Percentiles rank a stretch among this genome's conserved stretches.
These are phyloP conservation scores for Sylvietta virens DNA, from an alignment of 2,113 vertebrate genomes.

Conservation along the genomic window DNA sequence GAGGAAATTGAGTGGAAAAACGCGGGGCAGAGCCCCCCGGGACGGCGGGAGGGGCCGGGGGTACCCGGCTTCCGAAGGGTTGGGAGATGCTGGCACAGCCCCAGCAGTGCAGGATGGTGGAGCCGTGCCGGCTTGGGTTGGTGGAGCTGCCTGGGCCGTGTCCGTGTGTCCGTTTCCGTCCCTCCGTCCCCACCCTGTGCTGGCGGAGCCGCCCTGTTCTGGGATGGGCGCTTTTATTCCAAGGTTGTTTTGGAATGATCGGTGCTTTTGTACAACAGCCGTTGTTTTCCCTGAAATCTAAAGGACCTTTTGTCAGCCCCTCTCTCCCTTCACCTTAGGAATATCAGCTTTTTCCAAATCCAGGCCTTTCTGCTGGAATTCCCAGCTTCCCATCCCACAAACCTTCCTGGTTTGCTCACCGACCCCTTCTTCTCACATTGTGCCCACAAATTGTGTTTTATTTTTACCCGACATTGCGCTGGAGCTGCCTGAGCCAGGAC, in stretches of 20 bases:
- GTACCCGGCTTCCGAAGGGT: not conserved
- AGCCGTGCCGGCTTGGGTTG: not conserved
- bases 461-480: accelerated
- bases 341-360: not conserved
- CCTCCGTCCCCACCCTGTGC: accelerated
- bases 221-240: not conserved
- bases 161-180: not conserved
- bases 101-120: accelerated
- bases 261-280: accelerated
- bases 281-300: not conserved
- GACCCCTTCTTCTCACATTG: not conserved
- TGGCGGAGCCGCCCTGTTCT: not conserved
- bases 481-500: accelerated
- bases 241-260: accelerated
- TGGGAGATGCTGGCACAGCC: not conserved
- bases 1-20: slow-evolving; percentile 55
- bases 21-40: not conserved
- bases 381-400: not conserved
- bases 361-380: not conserved
- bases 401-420: not conserved
- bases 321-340: not conserved
- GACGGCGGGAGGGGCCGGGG: not conserved
- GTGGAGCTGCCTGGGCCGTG: not conserved
- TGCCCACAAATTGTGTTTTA: not conserved
- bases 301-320: accelerated